Conservation (phyloP, 2,113 vertebrate genomes). For the Indicator maculatus region DNA sequence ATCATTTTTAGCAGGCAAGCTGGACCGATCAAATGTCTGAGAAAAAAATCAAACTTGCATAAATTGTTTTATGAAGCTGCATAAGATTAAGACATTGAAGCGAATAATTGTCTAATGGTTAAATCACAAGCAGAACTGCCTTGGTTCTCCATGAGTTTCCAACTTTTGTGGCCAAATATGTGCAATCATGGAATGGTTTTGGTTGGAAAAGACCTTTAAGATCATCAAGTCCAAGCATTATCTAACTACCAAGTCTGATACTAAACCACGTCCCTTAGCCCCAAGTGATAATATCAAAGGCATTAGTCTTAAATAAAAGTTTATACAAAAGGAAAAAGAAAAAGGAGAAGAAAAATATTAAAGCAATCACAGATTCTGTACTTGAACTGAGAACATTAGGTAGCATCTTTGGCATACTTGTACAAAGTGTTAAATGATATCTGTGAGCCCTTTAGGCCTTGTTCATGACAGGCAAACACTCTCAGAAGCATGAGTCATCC, state of each 20-base stretch:
- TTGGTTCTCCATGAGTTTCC: background rate
- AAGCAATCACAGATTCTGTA: background rate
- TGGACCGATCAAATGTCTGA: conserved; percentile 11
- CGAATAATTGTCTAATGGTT: background rate
- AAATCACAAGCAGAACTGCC: background rate
- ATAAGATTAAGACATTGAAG: background rate
- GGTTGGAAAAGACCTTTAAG: no score
- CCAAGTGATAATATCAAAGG: background rate
- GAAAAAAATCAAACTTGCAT: conserved; percentile 13
- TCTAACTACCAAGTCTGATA: no score
- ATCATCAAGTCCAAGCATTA: no score
- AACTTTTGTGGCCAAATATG: background rate
- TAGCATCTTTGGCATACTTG: background rate
- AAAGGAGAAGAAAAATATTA: background rate
- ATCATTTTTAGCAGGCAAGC: conserved; percentile 36
- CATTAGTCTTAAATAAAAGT: background rate
- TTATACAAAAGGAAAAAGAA: background rate
- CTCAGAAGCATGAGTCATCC: background rate
- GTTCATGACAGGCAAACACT: rapidly evolving
- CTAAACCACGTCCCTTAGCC: no score
- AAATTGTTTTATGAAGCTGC: background rate
- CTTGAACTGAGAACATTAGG: background rate
- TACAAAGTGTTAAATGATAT: background rate
- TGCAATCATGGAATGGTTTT: no score
- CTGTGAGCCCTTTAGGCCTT: background rate